phyloP scores from a whole-genome alignment of 2,797 vertebrate species.

The Argya squamiceps region DNA sequence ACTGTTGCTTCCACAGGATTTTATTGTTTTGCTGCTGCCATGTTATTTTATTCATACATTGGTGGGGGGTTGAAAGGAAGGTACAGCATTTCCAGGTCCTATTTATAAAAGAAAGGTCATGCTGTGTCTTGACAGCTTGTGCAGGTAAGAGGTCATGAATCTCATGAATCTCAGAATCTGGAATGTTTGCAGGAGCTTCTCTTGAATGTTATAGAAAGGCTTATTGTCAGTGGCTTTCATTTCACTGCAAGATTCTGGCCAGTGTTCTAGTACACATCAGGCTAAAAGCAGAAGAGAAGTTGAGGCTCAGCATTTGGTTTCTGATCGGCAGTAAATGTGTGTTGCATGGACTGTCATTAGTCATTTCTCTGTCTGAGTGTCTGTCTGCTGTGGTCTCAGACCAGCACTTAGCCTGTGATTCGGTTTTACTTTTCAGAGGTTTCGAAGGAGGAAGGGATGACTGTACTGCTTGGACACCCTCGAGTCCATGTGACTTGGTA shows the following conservation, averaged over 20 bases:
- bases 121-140: neutral
- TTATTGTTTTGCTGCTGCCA: neutral
- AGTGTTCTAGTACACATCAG: neutral
- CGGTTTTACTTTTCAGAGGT: neutral
- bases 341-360: neutral
- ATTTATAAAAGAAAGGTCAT: constrained; percentile 7
- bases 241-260: neutral
- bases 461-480: constrained; percentile 27
- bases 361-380: constrained; percentile 23
- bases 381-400: neutral
- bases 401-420: neutral
- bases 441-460: constrained; percentile 19
- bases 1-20: neutral
- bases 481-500: neutral
- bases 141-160: constrained; percentile 10
- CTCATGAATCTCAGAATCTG: neutral
- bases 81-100: neutral
- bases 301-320: constrained; percentile 18
- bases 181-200: neutral
- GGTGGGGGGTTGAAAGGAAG: neutral
- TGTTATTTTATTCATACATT: neutral
- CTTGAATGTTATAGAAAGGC: neutral
- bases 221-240: neutral
- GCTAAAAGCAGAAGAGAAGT: neutral
- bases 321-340: neutral